Base-by-base conservation (phyloP, 2,797 vertebrate genomes). In the Cirrhinus molitorella region DNA sequence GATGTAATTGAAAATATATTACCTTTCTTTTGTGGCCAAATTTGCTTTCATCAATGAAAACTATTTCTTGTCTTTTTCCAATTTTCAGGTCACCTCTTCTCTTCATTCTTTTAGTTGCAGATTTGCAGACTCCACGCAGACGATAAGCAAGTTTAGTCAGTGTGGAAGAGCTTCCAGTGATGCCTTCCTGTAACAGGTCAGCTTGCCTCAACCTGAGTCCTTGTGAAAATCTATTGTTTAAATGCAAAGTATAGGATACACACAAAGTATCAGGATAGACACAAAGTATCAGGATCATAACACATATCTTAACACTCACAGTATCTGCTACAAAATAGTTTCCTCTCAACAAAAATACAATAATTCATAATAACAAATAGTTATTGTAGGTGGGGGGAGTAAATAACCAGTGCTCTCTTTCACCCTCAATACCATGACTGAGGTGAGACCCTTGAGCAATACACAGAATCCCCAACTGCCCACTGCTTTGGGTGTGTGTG, bases 1-100 rank as follows among this genome's bases (percentile, higher is more conserved):
- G 53, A 57, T 23, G 10, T 12, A 57, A 57, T 4, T 57, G 21
- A 57, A 57, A 57, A 55, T n/a, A 53, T 53, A 53, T 53, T 4
- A 55, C 3, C 21, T 55, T 53, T 53, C 19, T 53, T 23, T 57
- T 57, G 53, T 57, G 10, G 53, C 53, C 21, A 57, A 57, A 57
- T 57, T 63, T 63, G 59, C 59, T 63, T 14, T 63, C 61, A 63
- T 65, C 28, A 65, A 19, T 65, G 7, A 65, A 34, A 65, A 65
- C 7, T 3, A 14, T n/a, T n/a, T n/a, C n/a, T n/a, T 63, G 25
- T 31, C 14, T 31, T 63, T 63, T 63, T 63, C 59, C 59, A 63
- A 63, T 63, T 63, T 63, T 31, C 14, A 63, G 25, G 59, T 63
- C 59, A 31, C 59, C 59, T 63, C 25, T 31, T 31, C 25, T 63